Evolutionary conservation across 2,888 invertebrate genomes (phyloP).

Genomic region (Zootermopsis nevadensis): DNA sequence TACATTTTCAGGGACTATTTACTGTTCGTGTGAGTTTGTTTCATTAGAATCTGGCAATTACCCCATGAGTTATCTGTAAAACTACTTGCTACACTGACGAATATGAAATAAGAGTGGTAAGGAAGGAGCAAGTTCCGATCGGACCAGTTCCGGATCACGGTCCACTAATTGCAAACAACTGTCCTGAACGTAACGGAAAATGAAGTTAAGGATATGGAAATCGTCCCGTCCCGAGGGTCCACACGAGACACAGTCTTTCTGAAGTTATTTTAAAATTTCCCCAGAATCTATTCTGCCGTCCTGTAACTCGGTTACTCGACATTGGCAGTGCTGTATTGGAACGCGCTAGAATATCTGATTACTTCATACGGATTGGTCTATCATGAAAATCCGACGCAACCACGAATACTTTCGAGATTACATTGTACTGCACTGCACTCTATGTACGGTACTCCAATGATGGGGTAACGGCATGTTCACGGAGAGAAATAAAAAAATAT

Average conservation of each 20-base stretch:
- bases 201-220: no score
- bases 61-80: no score
- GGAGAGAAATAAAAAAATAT: background rate
- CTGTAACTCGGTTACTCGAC: background rate
- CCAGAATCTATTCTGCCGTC: background rate
- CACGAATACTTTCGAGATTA: background rate
- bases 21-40: no score
- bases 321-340: background rate
- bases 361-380: conserved; percentile 2
- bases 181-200: no score
- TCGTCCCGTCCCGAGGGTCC: background rate
- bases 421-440: background rate
- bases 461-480: background rate
- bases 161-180: no score
- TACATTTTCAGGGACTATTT: no score
- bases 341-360: background rate
- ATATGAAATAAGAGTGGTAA: no score
- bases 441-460: background rate
- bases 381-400: conserved; percentile 5
- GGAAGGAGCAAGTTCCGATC: no score
- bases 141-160: no score
- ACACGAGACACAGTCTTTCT: background rate
- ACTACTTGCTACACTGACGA: no score
- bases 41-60: no score
- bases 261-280: background rate